A percentile compares a stretch with the other conserved stretches of the same genome.
Evolutionary conservation across 1,140 invertebrate species (phyloP).

Genomic region (Thaumetopoea pityocampa): DNA sequence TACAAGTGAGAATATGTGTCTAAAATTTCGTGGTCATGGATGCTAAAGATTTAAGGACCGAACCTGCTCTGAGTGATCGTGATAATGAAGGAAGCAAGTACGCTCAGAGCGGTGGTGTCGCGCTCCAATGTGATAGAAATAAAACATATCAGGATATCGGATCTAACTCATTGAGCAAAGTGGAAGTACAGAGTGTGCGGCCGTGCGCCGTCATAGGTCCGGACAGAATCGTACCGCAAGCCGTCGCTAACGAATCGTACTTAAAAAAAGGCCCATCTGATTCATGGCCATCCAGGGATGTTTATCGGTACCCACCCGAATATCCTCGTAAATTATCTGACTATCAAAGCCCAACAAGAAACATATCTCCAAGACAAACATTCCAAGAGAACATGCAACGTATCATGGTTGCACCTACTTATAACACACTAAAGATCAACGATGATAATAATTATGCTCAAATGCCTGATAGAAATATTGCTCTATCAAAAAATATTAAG

Average conservation of each 20-base stretch:
- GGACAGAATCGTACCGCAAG: constrained; percentile 51
- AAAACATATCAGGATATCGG: constrained; percentile 57
- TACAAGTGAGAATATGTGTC: constrained; percentile 24
- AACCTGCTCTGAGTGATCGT: constrained; percentile 41
- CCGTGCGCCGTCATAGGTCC: constrained; percentile 74
- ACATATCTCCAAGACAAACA: constrained; percentile 73
- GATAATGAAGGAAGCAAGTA: constrained; percentile 57
- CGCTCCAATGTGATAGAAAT: constrained; percentile 41
- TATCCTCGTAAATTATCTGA: constrained; percentile 49
- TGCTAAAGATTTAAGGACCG: constrained; percentile 59
- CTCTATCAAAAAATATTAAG: constrained; percentile 45
- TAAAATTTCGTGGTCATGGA: constrained; percentile 47
- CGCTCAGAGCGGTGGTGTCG: constrained; percentile 36
- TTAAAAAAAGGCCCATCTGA: constrained; percentile 47
- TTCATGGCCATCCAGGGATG: constrained; percentile 45
- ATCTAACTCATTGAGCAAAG: constrained; percentile 52
- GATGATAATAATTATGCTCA: constrained; percentile 38
- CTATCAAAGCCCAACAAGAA: constrained; percentile 51
- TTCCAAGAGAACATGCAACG: constrained; percentile 74
- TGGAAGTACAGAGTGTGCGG: constrained; percentile 46
- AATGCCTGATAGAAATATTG: constrained; percentile 23
- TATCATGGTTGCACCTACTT: constrained; percentile 62
- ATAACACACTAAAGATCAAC: constrained; percentile 47
- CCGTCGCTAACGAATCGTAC: constrained; percentile 36
- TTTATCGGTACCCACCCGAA: constrained; percentile 47